These are phyloP conservation scores for Anoplopoma fimbria DNA, from an alignment of 2,113 vertebrate genomes.

Conservation along the genomic window DNA sequence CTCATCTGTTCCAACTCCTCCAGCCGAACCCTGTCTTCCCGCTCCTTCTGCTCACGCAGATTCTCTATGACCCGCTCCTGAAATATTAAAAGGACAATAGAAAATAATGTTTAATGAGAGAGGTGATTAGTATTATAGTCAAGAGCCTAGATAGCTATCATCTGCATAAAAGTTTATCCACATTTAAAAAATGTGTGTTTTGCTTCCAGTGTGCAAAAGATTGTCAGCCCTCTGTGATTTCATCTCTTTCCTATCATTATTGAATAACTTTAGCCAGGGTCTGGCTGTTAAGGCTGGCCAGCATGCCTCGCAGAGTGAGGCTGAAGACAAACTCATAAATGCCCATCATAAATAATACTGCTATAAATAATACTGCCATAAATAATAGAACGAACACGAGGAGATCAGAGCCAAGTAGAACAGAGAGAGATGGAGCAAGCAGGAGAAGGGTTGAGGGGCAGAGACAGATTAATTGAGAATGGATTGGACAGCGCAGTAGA, in stretches of 20 bases:
- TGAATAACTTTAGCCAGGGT: conserved; percentile 18
- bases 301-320: conserved; percentile 41
- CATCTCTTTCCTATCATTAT: conserved; percentile 42
- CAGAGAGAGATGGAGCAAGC: conserved; percentile 34
- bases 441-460: conserved; percentile 37
- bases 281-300: conserved; percentile 13
- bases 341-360: conserved; percentile 63
- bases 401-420: conserved; percentile 56
- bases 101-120: not conserved
- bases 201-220: conserved; percentile 13
- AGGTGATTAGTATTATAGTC: not conserved
- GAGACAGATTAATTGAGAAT: conserved; percentile 70
- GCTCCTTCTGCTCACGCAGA: conserved; percentile 92
- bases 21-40: conserved; percentile 91
- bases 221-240: conserved; percentile 36
- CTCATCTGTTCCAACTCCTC: conserved; percentile 93
- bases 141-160: conserved; percentile 7
- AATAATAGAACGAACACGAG: conserved; percentile 54
- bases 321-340: conserved; percentile 73
- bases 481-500: conserved; percentile 52
- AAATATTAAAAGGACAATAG: not conserved
- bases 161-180: not conserved
- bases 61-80: conserved; percentile 97
- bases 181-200: conserved; percentile 18
- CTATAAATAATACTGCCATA: conserved; percentile 62